Conservation (phyloP, 2,113 vertebrate species). For the Platycercus adscitus region DNA sequence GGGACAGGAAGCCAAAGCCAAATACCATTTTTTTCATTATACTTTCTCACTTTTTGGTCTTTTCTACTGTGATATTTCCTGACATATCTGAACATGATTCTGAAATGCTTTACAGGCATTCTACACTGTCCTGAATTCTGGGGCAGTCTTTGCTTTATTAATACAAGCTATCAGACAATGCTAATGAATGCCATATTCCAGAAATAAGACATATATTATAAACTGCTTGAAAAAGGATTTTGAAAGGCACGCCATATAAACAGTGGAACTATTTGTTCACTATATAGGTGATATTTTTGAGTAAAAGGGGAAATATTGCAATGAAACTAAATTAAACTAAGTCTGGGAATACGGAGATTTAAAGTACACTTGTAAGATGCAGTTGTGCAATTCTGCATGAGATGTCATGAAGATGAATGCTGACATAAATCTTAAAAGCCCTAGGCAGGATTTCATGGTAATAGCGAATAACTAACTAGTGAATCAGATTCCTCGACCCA, state of each 20-base stretch:
- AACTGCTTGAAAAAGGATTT: not conserved
- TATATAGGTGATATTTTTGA: not conserved
- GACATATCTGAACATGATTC: not conserved
- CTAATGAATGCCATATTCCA: not conserved
- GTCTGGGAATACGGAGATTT: not conserved
- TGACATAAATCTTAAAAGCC: conserved; percentile 46
- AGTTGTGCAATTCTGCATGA: not conserved
- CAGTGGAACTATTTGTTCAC: not conserved
- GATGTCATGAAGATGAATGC: not conserved
- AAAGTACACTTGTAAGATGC: not conserved
- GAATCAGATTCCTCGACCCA: not conserved
- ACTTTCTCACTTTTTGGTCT: not conserved
- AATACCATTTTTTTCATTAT: not conserved
- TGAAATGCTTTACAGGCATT: not conserved
- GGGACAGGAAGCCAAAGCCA: not conserved
- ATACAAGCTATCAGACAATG: not conserved
- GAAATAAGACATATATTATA: not conserved
- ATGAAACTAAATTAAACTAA: not conserved
- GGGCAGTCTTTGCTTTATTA: not conserved
- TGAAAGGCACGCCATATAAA: not conserved
- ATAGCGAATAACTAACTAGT: conserved; percentile 12
- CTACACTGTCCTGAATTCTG: not conserved
- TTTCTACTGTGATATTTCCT: not conserved
- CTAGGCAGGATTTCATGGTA: conserved; percentile 39
- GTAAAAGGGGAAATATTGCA: not conserved